Evolutionary conservation across 2,797 vertebrate species (phyloP).

Genomic region (Sebastes matsubarae): DNA sequence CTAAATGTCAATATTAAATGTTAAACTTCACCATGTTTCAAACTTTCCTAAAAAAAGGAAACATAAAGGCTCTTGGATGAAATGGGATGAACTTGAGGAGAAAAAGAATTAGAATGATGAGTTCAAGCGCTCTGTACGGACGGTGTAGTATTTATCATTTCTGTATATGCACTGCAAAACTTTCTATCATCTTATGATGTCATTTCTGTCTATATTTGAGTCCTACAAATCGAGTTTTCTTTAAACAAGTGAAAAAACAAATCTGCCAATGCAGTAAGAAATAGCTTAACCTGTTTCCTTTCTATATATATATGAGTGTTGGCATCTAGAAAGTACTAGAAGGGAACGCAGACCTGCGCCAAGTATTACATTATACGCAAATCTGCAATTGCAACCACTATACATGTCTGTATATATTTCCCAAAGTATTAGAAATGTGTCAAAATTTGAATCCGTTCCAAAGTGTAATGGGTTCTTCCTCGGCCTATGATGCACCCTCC

Average conservation of each 20-base stretch:
- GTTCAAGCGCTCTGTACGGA: not conserved
- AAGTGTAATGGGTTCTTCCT: not conserved
- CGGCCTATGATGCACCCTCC: not conserved
- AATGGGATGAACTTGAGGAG: constrained; percentile 2
- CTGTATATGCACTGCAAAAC: not conserved
- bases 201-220: not conserved
- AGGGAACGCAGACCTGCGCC: not conserved
- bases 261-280: not conserved
- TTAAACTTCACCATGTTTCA: constrained; percentile 7
- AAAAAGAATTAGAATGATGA: not conserved
- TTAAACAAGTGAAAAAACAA: not conserved
- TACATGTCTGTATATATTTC: not conserved
- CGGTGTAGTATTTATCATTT: constrained; percentile 1
- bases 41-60: constrained; percentile 18
- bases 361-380: not conserved
- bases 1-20: constrained; percentile 38
- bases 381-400: not conserved
- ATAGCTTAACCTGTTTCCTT: not conserved
- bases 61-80: not conserved
- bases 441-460: not conserved
- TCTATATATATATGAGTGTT: not conserved
- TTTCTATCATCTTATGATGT: constrained; percentile 1
- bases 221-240: not conserved
- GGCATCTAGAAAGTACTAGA: not conserved
- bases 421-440: not conserved